These are phyloP conservation scores for Lycophotia porphyrea DNA, from an alignment of 2,888 invertebrate species.

Conservation along the genomic window DNA sequence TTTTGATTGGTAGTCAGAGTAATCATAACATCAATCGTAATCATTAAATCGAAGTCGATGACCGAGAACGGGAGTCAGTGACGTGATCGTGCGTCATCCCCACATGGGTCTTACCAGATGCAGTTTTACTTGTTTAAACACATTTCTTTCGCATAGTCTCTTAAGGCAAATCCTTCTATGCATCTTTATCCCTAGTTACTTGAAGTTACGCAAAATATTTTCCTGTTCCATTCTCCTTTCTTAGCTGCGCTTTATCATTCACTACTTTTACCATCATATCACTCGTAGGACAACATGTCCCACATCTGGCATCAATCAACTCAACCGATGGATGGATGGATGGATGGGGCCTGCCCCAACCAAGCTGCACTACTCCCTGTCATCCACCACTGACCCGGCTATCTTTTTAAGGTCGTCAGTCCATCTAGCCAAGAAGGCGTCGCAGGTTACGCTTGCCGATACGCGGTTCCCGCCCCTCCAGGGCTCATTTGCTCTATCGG, in stretches of 20 bases:
- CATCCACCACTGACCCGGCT: not conserved
- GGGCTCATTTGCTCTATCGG: not conserved
- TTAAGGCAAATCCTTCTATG: not conserved
- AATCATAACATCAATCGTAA: not conserved
- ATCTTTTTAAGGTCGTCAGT: not conserved
- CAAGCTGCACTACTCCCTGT: not conserved
- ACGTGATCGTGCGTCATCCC: no score
- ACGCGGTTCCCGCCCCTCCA: not conserved
- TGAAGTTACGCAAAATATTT: not conserved
- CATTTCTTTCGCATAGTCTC: slow-evolving; percentile 1
- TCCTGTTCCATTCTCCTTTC: not conserved
- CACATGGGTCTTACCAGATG: no score
- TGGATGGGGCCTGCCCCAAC: not conserved
- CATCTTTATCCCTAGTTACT: not conserved
- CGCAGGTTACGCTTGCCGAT: not conserved
- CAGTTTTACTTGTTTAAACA: not conserved
- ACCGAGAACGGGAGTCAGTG: not conserved
- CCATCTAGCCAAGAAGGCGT: not conserved
- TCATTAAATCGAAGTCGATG: not conserved
- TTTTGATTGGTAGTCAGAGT: not conserved
- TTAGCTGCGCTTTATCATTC: not conserved
- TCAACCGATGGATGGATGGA: no score
- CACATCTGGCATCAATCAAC: not conserved
- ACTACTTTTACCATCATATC: not conserved
- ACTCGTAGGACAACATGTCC: no score